phyloP scores from a whole-genome alignment of 64 coral and sea anemone species.

The Pocillopora verrucosa region DNA sequence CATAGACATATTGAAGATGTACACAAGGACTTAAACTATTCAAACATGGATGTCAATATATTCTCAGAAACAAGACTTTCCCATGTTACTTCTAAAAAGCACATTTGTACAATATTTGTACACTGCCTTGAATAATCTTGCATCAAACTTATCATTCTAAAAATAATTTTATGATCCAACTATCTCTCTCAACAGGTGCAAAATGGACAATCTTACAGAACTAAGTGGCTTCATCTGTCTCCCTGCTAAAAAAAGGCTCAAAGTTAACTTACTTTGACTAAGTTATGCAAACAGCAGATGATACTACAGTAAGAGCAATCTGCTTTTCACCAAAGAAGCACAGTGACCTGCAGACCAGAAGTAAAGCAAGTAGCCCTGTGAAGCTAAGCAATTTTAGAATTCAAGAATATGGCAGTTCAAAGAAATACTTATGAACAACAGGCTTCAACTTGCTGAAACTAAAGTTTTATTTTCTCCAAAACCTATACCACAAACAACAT shows the following conservation, averaged over 20 bases:
- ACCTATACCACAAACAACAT: constrained; percentile 45
- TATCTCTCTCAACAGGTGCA: too few relatives aligned
- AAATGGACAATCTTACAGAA: too few relatives aligned
- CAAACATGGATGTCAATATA: too few relatives aligned
- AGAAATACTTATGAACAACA: constrained; percentile 50
- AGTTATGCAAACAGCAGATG: constrained; percentile 28
- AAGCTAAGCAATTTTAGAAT: constrained; percentile 44
- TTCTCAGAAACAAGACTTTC: too few relatives aligned
- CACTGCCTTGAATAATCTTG: too few relatives aligned
- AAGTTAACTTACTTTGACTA: constrained; percentile 28
- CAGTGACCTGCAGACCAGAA: constrained; percentile 30
- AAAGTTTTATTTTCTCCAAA: constrained; percentile 31
- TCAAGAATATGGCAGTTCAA: constrained; percentile 33
- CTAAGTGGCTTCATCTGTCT: too few relatives aligned
- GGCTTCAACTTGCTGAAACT: constrained; percentile 19
- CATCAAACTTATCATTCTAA: too few relatives aligned
- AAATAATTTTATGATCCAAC: too few relatives aligned
- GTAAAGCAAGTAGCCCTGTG: constrained; percentile 38
- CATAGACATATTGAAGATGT: too few relatives aligned
- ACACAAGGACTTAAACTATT: too few relatives aligned
- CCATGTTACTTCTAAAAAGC: too few relatives aligned
- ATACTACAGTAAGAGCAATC: constrained; percentile 26
- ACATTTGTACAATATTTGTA: too few relatives aligned
- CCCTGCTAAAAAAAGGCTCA: neutral
- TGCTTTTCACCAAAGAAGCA: constrained; percentile 52